Evolutionary conservation across 2,888 invertebrate genomes (phyloP).

Genomic region (Beris morrisii): DNA sequence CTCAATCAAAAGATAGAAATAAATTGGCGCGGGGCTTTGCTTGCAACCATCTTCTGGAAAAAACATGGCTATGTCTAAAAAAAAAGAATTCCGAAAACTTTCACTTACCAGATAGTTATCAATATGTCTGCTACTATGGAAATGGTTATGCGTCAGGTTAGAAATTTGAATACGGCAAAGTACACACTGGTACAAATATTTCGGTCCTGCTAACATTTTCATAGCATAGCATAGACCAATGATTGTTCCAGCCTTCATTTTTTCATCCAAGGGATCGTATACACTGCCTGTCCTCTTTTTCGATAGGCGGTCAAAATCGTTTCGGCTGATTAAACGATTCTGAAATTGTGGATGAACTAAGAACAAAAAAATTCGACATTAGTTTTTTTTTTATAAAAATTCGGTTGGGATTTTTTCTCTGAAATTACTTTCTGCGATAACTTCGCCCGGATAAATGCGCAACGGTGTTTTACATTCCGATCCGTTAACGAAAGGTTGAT

Average conservation of each 20-base stretch:
- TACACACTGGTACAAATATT: slow-evolving; percentile 27
- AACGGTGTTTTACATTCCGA: slow-evolving; percentile 27
- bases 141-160: slow-evolving; percentile 24
- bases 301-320: background rate
- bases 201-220: slow-evolving; percentile 4
- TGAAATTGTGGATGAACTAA: slow-evolving; percentile 32
- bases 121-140: slow-evolving; percentile 30
- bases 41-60: too few relatives aligned
- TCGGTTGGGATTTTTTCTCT: too few relatives aligned
- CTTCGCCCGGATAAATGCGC: slow-evolving; percentile 37
- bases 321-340: slow-evolving; percentile 31
- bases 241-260: slow-evolving; percentile 1
- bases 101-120: slow-evolving; percentile 34
- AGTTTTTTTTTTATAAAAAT: too few relatives aligned
- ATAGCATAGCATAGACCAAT: slow-evolving; percentile 13
- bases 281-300: too few relatives aligned
- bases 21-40: too few relatives aligned
- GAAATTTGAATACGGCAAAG: slow-evolving; percentile 21
- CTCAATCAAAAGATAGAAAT: too few relatives aligned
- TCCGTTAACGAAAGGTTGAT: slow-evolving; percentile 18
- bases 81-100: too few relatives aligned
- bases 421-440: slow-evolving; percentile 36
- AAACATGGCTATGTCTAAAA: too few relatives aligned
- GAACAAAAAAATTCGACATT: background rate
- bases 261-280: slow-evolving; percentile 15